phyloP scores from a whole-genome alignment of 2,797 vertebrate species.

The Denticeps clupeoides region DNA sequence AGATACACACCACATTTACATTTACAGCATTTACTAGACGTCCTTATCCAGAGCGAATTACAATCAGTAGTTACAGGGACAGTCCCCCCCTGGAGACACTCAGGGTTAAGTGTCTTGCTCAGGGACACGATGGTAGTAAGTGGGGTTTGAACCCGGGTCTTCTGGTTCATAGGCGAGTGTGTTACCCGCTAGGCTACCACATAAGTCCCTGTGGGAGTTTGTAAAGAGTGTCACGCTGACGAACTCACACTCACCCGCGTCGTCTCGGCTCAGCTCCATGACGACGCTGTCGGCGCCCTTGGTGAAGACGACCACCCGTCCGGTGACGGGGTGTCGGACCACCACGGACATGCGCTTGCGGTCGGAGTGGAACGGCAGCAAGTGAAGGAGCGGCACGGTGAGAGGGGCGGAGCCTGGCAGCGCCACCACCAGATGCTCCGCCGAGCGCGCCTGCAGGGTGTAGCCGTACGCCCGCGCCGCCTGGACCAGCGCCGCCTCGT shows the following conservation, averaged over 20 bases:
- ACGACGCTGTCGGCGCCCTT: constrained; percentile 87
- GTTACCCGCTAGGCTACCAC: no score
- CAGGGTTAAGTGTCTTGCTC: no score
- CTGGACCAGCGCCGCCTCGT: constrained; percentile 86
- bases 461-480: constrained; percentile 80
- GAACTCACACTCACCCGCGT: constrained; percentile 10
- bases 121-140: no score
- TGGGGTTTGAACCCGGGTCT: no score
- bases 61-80: no score
- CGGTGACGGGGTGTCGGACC: constrained; percentile 78
- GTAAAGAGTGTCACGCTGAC: no score
- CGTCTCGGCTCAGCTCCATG: constrained; percentile 65
- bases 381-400: constrained; percentile 70
- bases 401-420: constrained; percentile 67
- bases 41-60: no score
- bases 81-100: no score
- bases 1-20: no score
- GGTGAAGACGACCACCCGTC: constrained; percentile 78
- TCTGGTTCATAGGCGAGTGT: no score
- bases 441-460: constrained; percentile 67
- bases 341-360: constrained; percentile 93
- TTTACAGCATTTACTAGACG: no score
- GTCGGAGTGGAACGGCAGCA: constrained; percentile 82
- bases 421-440: constrained; percentile 70
- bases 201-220: no score